These are phyloP conservation scores for Neomorphus geoffroyi DNA, from an alignment of 2,797 vertebrate species.

Conservation along the genomic window DNA sequence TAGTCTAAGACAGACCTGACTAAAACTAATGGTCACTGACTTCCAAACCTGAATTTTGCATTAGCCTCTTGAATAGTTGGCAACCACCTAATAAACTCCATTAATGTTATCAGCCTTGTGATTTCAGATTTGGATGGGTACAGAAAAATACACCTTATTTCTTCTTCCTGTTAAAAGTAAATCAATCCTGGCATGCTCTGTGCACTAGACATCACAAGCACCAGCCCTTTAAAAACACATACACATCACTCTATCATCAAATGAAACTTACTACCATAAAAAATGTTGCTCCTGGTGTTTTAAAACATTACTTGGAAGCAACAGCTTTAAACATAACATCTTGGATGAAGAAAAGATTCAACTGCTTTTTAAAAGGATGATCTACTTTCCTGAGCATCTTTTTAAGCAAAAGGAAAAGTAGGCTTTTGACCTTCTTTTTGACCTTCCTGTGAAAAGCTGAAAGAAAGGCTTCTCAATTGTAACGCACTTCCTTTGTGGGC, in stretches of 20 bases:
- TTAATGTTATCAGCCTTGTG: not conserved
- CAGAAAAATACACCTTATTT: not conserved
- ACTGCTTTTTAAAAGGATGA: not conserved
- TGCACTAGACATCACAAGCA: not conserved
- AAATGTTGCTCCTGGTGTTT: not conserved
- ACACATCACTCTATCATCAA: not conserved
- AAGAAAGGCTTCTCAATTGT: not conserved
- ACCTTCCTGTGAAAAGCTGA: not conserved
- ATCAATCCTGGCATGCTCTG: not conserved
- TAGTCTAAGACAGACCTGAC: not conserved
- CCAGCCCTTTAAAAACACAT: not conserved
- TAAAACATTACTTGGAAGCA: not conserved
- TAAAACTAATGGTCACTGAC: not conserved
- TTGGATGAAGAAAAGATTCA: not conserved
- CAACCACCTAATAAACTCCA: not conserved
- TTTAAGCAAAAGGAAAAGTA: not conserved
- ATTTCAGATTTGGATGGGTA: not conserved
- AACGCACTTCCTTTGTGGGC: accelerated
- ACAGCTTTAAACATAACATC: not conserved
- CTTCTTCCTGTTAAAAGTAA: not conserved
- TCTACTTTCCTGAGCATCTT: not conserved
- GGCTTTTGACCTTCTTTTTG: not conserved
- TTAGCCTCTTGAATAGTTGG: not conserved
- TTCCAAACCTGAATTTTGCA: not conserved
- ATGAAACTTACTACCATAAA: not conserved